A percentile compares a stretch with the other conserved stretches of the same genome.
Conservation (phyloP, 2,888 invertebrate species). For the Cerastis rubricosa region DNA sequence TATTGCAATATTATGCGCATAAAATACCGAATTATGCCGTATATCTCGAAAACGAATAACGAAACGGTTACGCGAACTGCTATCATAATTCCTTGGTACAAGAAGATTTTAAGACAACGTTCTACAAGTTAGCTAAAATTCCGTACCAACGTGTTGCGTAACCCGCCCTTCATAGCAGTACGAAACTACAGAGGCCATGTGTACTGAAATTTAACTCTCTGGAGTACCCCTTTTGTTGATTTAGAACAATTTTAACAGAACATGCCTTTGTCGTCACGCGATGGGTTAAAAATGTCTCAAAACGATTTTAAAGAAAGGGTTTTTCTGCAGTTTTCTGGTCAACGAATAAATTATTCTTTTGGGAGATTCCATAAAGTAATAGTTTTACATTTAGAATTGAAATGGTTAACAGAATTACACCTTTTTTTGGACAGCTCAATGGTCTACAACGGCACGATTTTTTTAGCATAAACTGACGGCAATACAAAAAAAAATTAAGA, state of each 20-base stretch:
- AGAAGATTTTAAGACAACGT: conserved; percentile 8
- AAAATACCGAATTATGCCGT: conserved; percentile 10
- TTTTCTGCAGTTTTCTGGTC: not conserved
- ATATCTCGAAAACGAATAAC: conserved; percentile 12
- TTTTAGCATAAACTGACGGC: not conserved
- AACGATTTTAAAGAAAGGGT: not conserved
- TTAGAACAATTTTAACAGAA: conserved; percentile 33
- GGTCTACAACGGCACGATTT: not conserved
- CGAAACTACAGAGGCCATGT: conserved; percentile 32
- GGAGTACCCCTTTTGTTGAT: conserved; percentile 42
- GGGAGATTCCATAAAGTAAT: not conserved
- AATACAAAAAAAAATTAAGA: not conserved
- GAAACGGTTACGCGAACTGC: not conserved
- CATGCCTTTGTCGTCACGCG: conserved; percentile 49
- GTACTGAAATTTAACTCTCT: conserved; percentile 49
- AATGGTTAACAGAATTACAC: not conserved
- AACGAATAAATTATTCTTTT: not conserved
- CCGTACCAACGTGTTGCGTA: conserved; percentile 61
- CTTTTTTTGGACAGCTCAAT: not conserved
- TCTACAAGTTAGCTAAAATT: conserved; percentile 38
- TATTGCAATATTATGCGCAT: conserved; percentile 55
- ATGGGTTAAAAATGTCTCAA: conserved; percentile 34
- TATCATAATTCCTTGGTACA: not conserved
- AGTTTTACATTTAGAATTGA: not conserved
- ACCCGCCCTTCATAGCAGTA: conserved; percentile 52